Conservation (phyloP, 2,888 invertebrate species). For the Drosophila eohydei region DNA sequence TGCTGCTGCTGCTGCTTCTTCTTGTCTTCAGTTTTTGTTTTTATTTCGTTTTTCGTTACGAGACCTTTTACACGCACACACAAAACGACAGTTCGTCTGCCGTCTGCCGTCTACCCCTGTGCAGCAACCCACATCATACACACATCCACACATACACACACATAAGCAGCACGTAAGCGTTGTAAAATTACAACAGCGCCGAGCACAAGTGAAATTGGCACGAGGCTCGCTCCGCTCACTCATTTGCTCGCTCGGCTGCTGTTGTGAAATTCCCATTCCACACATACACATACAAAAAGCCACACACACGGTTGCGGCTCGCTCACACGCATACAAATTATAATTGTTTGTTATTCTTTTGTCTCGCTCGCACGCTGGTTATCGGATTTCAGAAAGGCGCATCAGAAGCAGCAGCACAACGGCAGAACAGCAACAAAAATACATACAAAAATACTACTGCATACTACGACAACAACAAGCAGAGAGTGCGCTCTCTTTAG, state of each 20-base stretch:
- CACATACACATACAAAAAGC: slow-evolving; percentile 28
- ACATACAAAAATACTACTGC: slow-evolving; percentile 71
- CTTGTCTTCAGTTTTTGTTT: slow-evolving; percentile 74
- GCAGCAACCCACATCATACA: background rate
- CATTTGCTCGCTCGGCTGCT: slow-evolving; percentile 42
- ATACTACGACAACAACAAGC: slow-evolving; percentile 63
- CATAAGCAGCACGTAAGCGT: slow-evolving; percentile 23
- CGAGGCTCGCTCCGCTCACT: slow-evolving; percentile 41
- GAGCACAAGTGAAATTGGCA: slow-evolving; percentile 75
- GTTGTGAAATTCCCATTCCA: slow-evolving; percentile 77
- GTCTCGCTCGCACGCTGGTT: slow-evolving; percentile 73
- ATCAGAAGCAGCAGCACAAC: slow-evolving; percentile 55
- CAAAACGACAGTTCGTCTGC: slow-evolving; percentile 46
- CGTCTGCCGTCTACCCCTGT: slow-evolving; percentile 1
- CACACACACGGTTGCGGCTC: slow-evolving; percentile 26
- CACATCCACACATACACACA: slow-evolving; percentile 8
- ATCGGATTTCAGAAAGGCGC: slow-evolving; percentile 75
- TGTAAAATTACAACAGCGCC: slow-evolving; percentile 59
- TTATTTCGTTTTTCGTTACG: slow-evolving; percentile 75
- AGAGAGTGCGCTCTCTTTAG: slow-evolving; percentile 30
- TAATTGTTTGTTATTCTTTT: slow-evolving; percentile 80
- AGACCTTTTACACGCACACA: slow-evolving; percentile 70
- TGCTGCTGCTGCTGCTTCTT: slow-evolving; percentile 52
- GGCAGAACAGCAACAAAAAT: slow-evolving; percentile 34
- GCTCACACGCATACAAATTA: slow-evolving; percentile 63